These are phyloP conservation scores for Plebejus anna DNA, from an alignment of 2,888 invertebrate species.

Conservation along the genomic window DNA sequence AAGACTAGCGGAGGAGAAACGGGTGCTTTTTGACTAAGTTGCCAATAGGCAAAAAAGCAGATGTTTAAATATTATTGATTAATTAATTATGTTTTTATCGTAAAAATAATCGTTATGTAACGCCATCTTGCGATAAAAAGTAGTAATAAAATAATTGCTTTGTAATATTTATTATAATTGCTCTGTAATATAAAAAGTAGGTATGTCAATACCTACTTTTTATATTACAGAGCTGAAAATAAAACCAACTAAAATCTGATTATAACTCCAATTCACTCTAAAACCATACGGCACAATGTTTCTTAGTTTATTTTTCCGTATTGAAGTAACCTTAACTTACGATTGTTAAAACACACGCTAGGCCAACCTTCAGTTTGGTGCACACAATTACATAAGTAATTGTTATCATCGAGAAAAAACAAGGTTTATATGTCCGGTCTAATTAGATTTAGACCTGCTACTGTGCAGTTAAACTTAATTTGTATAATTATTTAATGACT, in stretches of 20 bases:
- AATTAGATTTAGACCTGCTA: background rate
- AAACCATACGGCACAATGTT: background rate
- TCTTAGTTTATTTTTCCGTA: background rate
- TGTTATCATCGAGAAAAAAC: background rate
- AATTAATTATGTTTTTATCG: background rate
- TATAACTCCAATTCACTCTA: background rate
- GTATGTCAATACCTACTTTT: too few species aligned
- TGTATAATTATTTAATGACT: background rate
- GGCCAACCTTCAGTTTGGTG: slow-evolving; percentile 4
- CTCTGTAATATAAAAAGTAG: too few species aligned
- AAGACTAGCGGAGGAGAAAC: too few species aligned
- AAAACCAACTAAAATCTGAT: background rate
- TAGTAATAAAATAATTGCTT: background rate
- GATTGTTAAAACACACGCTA: background rate
- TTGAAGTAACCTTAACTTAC: background rate
- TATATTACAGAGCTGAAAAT: too few species aligned
- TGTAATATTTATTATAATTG: too few species aligned
- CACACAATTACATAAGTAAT: slow-evolving; percentile 1
- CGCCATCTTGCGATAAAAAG: background rate
- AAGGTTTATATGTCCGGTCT: background rate
- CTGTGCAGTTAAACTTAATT: background rate
- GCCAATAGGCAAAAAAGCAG: too few species aligned
- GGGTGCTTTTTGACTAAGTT: too few species aligned
- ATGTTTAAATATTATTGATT: too few species aligned
- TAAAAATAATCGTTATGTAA: background rate